Conservation (phyloP, 2,113 vertebrate species). For the Marmota flaviventris region DNA sequence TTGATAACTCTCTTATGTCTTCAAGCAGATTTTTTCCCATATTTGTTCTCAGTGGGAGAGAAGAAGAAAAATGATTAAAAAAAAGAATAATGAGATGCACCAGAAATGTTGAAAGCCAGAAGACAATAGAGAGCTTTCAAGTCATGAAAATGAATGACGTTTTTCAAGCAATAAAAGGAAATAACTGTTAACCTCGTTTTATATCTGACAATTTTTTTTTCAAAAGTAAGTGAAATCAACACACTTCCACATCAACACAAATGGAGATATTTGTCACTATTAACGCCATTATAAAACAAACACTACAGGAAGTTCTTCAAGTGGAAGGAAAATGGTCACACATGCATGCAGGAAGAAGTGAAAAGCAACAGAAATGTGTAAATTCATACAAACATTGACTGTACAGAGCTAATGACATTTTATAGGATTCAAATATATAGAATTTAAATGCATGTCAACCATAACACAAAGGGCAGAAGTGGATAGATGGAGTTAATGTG, state of each 20-base stretch:
- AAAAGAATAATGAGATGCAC: background rate
- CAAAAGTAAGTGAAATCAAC: background rate
- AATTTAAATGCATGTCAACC: background rate
- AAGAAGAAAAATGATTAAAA: constrained; percentile 2
- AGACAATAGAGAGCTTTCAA: background rate
- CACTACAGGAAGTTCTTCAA: background rate
- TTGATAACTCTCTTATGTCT: background rate
- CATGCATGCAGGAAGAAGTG: background rate
- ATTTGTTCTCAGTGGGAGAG: background rate
- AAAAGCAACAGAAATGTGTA: background rate
- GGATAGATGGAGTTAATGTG: background rate
- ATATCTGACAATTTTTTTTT: background rate
- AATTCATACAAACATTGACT: background rate
- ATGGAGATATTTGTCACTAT: background rate
- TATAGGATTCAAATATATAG: background rate
- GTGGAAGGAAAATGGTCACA: background rate
- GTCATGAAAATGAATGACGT: background rate
- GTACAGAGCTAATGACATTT: background rate
- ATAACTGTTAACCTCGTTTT: background rate
- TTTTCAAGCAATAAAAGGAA: background rate
- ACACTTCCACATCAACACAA: background rate
- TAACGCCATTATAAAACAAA: background rate
- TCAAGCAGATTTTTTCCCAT: background rate
- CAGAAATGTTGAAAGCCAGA: background rate
- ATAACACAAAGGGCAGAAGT: background rate